phyloP scores from a whole-genome alignment of 2,113 vertebrate species.

The Potamarius usumacintae region DNA sequence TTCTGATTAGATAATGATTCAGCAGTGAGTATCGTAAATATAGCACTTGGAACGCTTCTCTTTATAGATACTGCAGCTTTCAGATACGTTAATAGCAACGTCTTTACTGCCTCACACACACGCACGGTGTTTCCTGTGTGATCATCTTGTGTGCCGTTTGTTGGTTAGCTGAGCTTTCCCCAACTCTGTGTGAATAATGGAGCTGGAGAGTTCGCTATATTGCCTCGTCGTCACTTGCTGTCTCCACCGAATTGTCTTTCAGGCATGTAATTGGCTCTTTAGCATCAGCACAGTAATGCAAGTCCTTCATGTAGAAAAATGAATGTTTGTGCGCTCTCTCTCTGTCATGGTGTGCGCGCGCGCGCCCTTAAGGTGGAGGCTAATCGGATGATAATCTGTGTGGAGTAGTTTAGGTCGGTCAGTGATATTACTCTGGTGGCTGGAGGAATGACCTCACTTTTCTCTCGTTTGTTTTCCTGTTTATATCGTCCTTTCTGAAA shows the following conservation, averaged over 20 bases:
- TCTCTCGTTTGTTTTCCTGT: not conserved
- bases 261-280: slow-evolving; percentile 28
- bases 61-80: not conserved
- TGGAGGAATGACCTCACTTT: not conserved
- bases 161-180: not conserved
- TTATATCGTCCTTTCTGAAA: not conserved
- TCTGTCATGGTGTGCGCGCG: not conserved
- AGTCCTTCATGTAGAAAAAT: slow-evolving; percentile 18
- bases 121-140: slow-evolving; percentile 18
- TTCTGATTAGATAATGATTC: not conserved
- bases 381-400: not conserved
- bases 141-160: not conserved
- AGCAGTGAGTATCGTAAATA: not conserved
- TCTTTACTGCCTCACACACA: slow-evolving; percentile 3
- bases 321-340: not conserved
- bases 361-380: not conserved
- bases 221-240: not conserved
- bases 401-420: not conserved
- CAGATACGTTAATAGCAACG: not conserved
- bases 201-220: not conserved
- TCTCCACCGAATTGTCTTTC: not conserved
- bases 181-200: not conserved
- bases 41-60: not conserved
- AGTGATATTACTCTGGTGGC: slow-evolving; percentile 2
- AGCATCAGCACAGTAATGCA: slow-evolving; percentile 22